Conservation (phyloP, 1,140 invertebrate genomes). For the Heliconius melpomene region DNA sequence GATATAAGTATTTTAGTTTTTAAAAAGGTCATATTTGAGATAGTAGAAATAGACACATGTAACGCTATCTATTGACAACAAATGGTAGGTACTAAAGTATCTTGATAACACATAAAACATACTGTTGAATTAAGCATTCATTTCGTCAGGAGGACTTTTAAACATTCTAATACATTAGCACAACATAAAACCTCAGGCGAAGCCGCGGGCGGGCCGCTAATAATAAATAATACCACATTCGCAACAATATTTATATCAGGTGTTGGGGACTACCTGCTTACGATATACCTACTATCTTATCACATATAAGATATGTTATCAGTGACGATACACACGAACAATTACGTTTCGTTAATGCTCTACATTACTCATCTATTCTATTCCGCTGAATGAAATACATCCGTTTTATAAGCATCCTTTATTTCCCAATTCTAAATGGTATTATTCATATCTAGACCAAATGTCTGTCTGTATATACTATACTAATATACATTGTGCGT, state of each 20-base stretch:
- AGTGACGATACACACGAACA: conserved; percentile 15
- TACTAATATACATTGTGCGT: conserved; percentile 2
- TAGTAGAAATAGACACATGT: no score
- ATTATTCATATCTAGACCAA: conserved; percentile 11
- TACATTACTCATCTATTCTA: conserved; percentile 20
- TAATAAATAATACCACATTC: neutral
- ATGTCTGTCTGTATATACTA: neutral
- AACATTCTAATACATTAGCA: no score
- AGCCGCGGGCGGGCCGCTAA: no score
- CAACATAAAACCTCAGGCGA: no score
- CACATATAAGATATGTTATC: conserved; percentile 35
- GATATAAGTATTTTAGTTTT: no score
- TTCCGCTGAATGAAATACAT: conserved; percentile 23
- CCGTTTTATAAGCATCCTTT: conserved; percentile 21
- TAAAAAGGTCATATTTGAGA: no score
- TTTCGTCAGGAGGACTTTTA: no score
- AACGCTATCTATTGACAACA: no score
- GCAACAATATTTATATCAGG: neutral
- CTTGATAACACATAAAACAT: no score
- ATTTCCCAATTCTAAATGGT: conserved; percentile 6
- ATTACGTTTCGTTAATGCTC: conserved; percentile 28
- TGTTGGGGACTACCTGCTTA: conserved; percentile 40
- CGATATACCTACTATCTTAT: neutral
- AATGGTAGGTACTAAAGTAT: no score
- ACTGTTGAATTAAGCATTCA: no score